Evolutionary conservation across 2,888 invertebrate species (phyloP).

Genomic region (Lamproptera curius): DNA sequence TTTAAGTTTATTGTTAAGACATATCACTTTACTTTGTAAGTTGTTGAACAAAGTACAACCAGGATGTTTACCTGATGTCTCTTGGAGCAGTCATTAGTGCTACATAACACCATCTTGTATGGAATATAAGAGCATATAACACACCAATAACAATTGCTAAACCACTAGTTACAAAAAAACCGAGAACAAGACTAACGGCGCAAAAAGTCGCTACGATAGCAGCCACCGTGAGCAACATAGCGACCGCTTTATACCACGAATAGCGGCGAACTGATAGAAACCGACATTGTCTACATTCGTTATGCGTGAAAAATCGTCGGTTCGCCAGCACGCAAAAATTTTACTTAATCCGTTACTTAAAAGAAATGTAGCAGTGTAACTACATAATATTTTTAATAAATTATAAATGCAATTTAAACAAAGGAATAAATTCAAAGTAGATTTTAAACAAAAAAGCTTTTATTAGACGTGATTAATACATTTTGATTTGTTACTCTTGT

Average conservation of each 20-base stretch:
- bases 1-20: no score
- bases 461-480: no score
- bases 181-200: constrained; percentile 73
- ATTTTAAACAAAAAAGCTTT: no score
- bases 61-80: constrained; percentile 81
- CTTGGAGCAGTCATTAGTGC: constrained; percentile 85
- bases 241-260: constrained; percentile 67
- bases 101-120: constrained; percentile 87
- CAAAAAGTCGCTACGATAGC: constrained; percentile 61
- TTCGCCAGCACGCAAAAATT: constrained; percentile 13
- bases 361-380: no score
- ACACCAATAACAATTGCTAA: constrained; percentile 78
- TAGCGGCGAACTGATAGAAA: constrained; percentile 63
- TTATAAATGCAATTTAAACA: no score
- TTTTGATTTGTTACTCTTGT: no score
- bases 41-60: constrained; percentile 6
- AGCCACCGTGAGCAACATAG: constrained; percentile 60
- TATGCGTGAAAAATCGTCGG: constrained; percentile 27
- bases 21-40: constrained; percentile 9
- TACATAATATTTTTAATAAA: no score
- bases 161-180: constrained; percentile 81
- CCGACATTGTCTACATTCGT: constrained; percentile 32
- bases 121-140: constrained; percentile 82
- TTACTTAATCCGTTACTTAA: not conserved
- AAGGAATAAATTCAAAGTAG: no score